Evolutionary conservation across 2,113 vertebrate genomes (phyloP), one percentile per base, ranked within the genome.

Genomic region (Charadrius vociferus): DNA sequence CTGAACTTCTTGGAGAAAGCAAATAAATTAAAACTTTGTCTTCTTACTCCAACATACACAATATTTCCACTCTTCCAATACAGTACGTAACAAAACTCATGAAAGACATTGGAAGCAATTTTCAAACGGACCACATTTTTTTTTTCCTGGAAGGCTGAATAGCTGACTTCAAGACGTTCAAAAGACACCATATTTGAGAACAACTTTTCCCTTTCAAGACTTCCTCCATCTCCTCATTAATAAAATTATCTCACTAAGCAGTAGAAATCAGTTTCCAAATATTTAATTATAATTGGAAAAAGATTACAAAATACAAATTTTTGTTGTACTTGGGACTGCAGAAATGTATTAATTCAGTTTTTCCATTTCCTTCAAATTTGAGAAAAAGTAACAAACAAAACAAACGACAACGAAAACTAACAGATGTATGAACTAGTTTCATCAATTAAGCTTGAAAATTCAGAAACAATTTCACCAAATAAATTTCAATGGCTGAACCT

Each of bases 231-330:
- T 85, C 39, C 34, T 75, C 20, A 45, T 74, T 12, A 88, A 45
- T 37, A 78, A 45, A 47, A 49, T 67, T 74, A 13, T 62, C 52
- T 56, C 49, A 74, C 61, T 91, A 84, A 85, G 23, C 65, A 29
- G 6, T 18, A 86, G 47, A 81, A 86, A 77, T 81, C 21, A 58
- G 67, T 85, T 93, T 94, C 81, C 43, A 91, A 91, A 78, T 88
- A 86, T 91, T 95, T 88, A 95, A 85, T 92, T 85, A 86, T 27
- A 90, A 79, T 3, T 62, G 66, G 56, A 50, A 87, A 92, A 93
- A 83, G 58, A 89, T 52, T 79, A 96, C 47, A 95, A 97, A 97
- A 96, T 55, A 74, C 61, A 61, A 91, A 55, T 39, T 81, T 95
- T 89, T 88, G 87, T 86, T 82, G 56, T 94, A 92, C 67, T 81